Percentiles rank a stretch among this genome's conserved stretches.
phyloP scores from a whole-genome alignment of 1,140 invertebrate genomes.

The Nasonia vitripennis region DNA sequence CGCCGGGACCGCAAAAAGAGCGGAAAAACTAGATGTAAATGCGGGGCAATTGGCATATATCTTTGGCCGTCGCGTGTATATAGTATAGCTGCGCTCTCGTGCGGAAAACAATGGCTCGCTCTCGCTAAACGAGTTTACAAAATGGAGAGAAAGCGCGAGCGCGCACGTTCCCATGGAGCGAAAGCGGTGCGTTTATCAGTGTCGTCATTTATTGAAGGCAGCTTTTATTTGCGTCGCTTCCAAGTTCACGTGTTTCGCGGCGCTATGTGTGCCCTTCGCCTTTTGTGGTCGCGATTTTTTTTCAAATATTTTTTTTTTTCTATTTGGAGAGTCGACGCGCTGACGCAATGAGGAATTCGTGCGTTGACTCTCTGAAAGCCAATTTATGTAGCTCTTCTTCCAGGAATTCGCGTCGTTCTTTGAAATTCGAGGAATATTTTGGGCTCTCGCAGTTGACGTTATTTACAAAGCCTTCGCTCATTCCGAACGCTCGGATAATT shows the following conservation, averaged over 20 bases:
- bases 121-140: constrained; percentile 45
- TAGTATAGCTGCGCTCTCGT: background rate
- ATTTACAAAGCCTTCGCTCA: background rate
- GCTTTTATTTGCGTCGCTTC: constrained; percentile 48
- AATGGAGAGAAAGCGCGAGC: constrained; percentile 21
- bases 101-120: constrained; percentile 46
- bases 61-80: constrained; percentile 1
- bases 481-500: too few species aligned
- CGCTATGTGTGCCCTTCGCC: background rate
- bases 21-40: constrained; percentile 43
- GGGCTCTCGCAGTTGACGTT: background rate
- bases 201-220: constrained; percentile 54
- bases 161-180: background rate
- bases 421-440: too few species aligned
- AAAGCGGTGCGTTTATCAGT: constrained; percentile 51
- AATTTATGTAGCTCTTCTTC: background rate
- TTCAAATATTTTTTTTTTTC: background rate
- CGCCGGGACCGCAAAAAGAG: constrained; percentile 20
- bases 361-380: background rate
- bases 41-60: constrained; percentile 43
- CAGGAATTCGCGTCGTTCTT: background rate
- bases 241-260: background rate
- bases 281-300: constrained; percentile 1
- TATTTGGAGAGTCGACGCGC: background rate
- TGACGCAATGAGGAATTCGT: background rate